Evolutionary conservation across 64 coral and sea anemone genomes (phyloP), one percentile per base, ranked within the genome.

Genomic region (Acropora yongei): DNA sequence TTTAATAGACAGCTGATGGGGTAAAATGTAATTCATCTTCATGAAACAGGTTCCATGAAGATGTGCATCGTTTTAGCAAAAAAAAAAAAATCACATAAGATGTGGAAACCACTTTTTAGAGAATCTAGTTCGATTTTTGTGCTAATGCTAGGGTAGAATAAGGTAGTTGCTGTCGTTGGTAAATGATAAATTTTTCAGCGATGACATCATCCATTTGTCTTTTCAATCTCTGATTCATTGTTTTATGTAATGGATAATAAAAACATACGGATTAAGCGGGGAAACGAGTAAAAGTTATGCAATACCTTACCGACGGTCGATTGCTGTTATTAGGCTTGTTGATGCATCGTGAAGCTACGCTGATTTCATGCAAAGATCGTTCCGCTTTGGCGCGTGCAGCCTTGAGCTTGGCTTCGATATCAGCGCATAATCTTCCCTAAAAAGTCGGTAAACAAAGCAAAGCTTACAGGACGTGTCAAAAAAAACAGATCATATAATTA

Each of bases 381-480:
- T 94, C 87, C 1, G 69, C 53, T 79, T 90, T 94, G 5, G 89
- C 79, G 82, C 80, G 82, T 17, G 92, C 5, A 78, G 87, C 75
- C 90, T 85, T 94, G 1, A 94, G 79, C 68, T 83, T 94, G 49
- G 92, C 79, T 88, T 94, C 92, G 16, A 94, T 84, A 11, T 30
- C 57, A 78, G 79, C 79, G 1, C 92, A 78, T 85, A 94, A 89
- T 39, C 80, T 44, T 63, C 74, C 77, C 92, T 94, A 17, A 0
- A 79, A 12, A 44, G 48, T 11, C 9, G 50, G 75, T 17, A 80
- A 47, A 91, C 8, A 72, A 10, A 13, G n/a, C 45, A 82, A 83
- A 51, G 20, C 19, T 11, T 68, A 68, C 63, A 11, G 30, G 3
- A 57, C 55, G 11, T 71, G 50, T 49, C 5, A 18, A 72, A 74